phyloP scores from a whole-genome alignment of 2,888 invertebrate genomes.

The Lordiphosa fenestrarum region DNA sequence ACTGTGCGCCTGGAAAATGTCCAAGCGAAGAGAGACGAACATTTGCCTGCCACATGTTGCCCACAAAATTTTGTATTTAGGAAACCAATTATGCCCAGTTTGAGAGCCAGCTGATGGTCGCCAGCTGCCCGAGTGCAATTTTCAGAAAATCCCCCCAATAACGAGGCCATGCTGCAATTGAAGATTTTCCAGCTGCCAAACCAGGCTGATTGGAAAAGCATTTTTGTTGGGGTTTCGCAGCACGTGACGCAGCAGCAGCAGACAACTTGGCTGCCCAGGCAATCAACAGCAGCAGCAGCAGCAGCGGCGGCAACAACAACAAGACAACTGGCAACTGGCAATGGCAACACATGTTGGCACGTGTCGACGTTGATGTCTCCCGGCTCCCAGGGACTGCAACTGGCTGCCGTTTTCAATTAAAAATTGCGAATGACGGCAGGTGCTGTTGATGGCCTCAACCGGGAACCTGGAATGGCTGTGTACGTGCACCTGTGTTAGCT shows the following conservation, averaged over 20 bases:
- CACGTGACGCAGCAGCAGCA: conserved; percentile 54
- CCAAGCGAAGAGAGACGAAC: conserved; percentile 15
- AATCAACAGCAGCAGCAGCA: conserved; percentile 22
- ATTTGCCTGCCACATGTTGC: conserved; percentile 43
- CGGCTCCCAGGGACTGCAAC: conserved; percentile 18
- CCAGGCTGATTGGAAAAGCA: conserved; percentile 63
- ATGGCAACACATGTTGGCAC: conserved; percentile 68
- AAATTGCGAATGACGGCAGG: conserved; percentile 77
- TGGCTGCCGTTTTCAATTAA: conserved; percentile 77
- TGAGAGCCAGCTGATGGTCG: conserved; percentile 52
- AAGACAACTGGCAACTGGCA: conserved; percentile 12
- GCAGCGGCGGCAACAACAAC: conserved; percentile 31
- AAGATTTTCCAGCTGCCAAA: conserved; percentile 61
- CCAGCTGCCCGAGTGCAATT: conserved; percentile 56
- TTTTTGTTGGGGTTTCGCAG: conserved; percentile 46
- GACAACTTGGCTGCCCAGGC: conserved; percentile 29
- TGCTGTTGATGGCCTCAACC: conserved; percentile 50
- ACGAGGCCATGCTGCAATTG: conserved; percentile 43
- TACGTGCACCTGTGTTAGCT: conserved; percentile 45
- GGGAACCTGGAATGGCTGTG: conserved; percentile 1
- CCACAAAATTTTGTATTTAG: conserved; percentile 37
- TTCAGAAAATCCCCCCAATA: conserved; percentile 35
- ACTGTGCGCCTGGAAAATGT: conserved; percentile 55
- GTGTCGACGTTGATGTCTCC: conserved; percentile 52
- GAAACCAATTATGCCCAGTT: conserved; percentile 62